A percentile compares a stretch with the other conserved stretches of the same genome.
These are phyloP conservation scores for Endotricha flammealis DNA, from an alignment of 2,888 invertebrate species.

Conservation along the genomic window DNA sequence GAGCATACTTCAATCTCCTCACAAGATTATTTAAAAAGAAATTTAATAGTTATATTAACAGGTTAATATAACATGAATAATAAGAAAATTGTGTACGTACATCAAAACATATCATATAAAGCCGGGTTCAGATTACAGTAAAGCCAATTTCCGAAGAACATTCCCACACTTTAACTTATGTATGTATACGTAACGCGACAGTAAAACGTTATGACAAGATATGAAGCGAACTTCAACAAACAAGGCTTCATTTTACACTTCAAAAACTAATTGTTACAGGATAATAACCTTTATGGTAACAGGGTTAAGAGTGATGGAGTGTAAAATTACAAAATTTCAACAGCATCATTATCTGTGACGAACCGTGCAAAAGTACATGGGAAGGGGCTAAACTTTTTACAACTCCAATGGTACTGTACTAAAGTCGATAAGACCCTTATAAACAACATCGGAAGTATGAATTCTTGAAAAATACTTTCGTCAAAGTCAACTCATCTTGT, in stretches of 20 bases:
- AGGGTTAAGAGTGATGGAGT: constrained; percentile 15
- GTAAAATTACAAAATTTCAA: constrained; percentile 9
- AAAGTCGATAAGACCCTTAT: constrained; percentile 62
- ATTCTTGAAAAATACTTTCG: constrained; percentile 35
- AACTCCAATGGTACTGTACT: constrained; percentile 60
- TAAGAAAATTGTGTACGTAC: constrained; percentile 7
- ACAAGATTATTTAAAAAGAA: too few species aligned
- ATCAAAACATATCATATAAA: constrained; percentile 32
- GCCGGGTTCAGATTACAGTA: constrained; percentile 46
- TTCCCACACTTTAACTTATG: constrained; percentile 41
- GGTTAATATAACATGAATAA: too few species aligned
- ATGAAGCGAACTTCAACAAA: constrained; percentile 51
- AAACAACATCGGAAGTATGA: constrained; percentile 46
- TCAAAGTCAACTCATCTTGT: constrained; percentile 16
- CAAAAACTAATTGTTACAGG: constrained; percentile 9
- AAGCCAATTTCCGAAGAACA: constrained; percentile 57
- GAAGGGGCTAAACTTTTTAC: constrained; percentile 66
- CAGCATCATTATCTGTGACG: constrained; percentile 28
- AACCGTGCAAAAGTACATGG: constrained; percentile 51
- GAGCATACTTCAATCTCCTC: too few species aligned
- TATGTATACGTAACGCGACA: constrained; percentile 46
- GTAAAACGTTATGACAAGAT: constrained; percentile 70
- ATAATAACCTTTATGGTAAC: constrained; percentile 23
- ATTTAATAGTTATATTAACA: too few species aligned
- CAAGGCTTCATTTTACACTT: constrained; percentile 24